Evolutionary conservation across 1,140 invertebrate genomes (phyloP), one percentile per base, ranked within the genome.

Genomic region (Solen grandis): DNA sequence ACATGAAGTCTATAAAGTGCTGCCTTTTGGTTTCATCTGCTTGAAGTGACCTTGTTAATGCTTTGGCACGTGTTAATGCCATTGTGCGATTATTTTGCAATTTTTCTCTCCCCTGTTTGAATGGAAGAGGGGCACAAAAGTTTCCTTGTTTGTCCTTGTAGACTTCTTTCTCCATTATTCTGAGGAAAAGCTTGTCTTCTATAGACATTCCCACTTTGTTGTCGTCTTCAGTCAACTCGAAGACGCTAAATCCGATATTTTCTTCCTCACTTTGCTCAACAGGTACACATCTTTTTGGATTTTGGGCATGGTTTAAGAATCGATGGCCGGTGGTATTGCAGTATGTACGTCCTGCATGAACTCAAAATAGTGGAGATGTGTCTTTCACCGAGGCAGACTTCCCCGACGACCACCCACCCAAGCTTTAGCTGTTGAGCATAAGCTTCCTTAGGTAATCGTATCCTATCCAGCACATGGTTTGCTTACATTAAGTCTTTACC

Each of bases 341-440:
- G 46, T 5, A 81, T 38, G 38, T 66, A n/a, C 5, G 41, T 73
- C 46, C 77, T 75, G n/a, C n/a, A n/a, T 19, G 59, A 25, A 16
- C 25, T 41, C 75, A 70, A 31, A 70, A 38, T 27, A 57, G 38
- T 19, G 55, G 54, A 0, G 81, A 50, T 36, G 77, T 76, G 8
- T 41, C 29, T 70, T 75, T 57, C 13, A 70, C 77, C 0, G 81
- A n/a, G n/a, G n/a, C n/a, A n/a, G n/a, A n/a, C n/a, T n/a, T n/a
- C n/a, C n/a, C n/a, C n/a, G n/a, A n/a, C 38, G 33, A 84, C 65
- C 1, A 84, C 78, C 78, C 78, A 84, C 54, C 82, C 82, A 2
- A 84, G 57, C 16, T 16, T 46, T 14, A 84, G 35, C 50, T 36
- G 74, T 27, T 84, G 82, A 14, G 72, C 82, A 63, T 22, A 84